Base-by-base conservation (phyloP, 2,888 invertebrate genomes). In the Drosophila nigricruria region DNA sequence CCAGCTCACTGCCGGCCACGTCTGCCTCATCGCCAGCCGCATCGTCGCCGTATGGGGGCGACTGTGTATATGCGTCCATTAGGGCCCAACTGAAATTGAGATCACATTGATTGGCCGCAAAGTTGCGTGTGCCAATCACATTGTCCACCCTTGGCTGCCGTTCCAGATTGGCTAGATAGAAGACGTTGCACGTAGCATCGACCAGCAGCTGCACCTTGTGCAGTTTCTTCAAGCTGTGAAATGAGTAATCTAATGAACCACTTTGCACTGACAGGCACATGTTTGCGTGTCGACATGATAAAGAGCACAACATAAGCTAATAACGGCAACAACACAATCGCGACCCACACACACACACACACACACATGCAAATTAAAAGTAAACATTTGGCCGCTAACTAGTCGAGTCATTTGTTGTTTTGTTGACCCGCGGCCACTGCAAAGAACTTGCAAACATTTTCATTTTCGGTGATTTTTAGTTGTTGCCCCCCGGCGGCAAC, bases 91-190 rank as follows among this genome's bases (percentile, higher is more conserved):
- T 88, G 78, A 92, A 92, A 89, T 93, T 92, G 73, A 93, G 88
- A 87, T 92, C 92, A 81, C 91, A 93, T 85, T 93, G 93, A 91
- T 93, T 93, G 66, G 90, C 80, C 64, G 84, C 85, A 87, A 93
- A 93, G 77, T 86, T 82, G 68, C 82, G 81, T 67, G 93, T 92
- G 79, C 92, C 92, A 83, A 93, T 92, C 77, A 91, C 87, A 70
- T 91, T 92, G 81, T 92, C 91, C 65, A 69, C 74, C 62, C 32
- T 58, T 67, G 91, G 71, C 57, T 90, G 89, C 23, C 95, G 93
- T 81, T 96, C 96, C 67, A 95, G 92, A 88, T 96, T 96, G 25
- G 94, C 93, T 65, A 94, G 93, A 49, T 95, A 94, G 84, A 96
- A 95, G 57, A 95, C 91, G 75, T 94, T 93, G 80, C 90, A 79